A percentile compares a stretch with the other conserved stretches of the same genome.
phyloP scores from a whole-genome alignment of 2,113 vertebrate genomes.

The Lontra canadensis region DNA sequence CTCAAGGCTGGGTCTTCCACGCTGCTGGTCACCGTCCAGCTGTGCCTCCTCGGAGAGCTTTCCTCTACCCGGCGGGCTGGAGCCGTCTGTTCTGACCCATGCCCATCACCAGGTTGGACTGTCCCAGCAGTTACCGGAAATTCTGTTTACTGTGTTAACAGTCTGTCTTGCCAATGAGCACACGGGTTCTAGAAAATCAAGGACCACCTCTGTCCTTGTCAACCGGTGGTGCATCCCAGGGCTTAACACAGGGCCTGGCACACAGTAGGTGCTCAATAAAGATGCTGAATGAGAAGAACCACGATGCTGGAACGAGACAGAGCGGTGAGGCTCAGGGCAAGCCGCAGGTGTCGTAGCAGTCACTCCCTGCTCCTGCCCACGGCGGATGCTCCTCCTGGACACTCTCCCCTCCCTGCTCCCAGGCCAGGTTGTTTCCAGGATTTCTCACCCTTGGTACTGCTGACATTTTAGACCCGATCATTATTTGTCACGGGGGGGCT shows the following conservation, averaged over 20 bases:
- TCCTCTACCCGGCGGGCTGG: accelerated
- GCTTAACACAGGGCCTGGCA: background rate
- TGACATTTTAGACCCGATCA: background rate
- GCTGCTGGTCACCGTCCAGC: background rate
- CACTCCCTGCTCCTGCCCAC: accelerated
- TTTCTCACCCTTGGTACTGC: too few species aligned
- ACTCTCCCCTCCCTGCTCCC: accelerated
- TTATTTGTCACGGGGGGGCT: background rate
- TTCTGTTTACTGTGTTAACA: background rate
- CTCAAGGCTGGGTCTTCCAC: background rate
- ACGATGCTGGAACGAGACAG: background rate
- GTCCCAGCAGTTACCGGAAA: background rate
- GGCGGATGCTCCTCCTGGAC: accelerated
- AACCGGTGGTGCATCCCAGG: background rate
- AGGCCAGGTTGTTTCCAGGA: background rate
- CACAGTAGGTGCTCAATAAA: background rate
- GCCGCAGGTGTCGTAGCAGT: accelerated
- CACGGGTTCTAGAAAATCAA: background rate
- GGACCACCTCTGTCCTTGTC: background rate
- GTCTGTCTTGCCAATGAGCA: background rate
- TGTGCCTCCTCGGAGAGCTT: background rate
- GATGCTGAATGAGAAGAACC: background rate
- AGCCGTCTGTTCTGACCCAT: background rate
- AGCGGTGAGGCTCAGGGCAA: background rate
- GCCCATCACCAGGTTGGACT: background rate